Base-by-base conservation (phyloP, 2,113 vertebrate genomes). In the Mystacornis crossleyi region DNA sequence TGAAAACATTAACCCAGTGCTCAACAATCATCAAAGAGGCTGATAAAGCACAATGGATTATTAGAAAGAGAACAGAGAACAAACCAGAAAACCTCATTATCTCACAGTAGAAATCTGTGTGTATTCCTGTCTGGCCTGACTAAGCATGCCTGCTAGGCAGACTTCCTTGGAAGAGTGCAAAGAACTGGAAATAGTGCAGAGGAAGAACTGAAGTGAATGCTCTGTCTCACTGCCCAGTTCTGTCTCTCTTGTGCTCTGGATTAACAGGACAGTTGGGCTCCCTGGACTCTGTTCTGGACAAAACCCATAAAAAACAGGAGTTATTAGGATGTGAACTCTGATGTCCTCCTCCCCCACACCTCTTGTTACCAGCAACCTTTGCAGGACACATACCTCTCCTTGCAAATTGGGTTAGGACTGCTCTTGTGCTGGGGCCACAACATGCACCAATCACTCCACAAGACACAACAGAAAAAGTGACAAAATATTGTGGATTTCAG, bases 11-110 rank as follows among this genome's bases (percentile, higher is more conserved):
- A 94, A 90, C 2, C 7, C 62, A 88, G 31, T 26, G 18, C 62
- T 92, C 79, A 94, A 60, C 31, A 90, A 54, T 70, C 45, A 80
- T 88, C 45, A 73, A 69, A 96, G 74, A 77, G 62, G 24, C 62
- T 70, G 64, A 88, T 69, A 90, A 77, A 96, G 36, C 10, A 53
- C 57, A 90, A 67, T 42, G 62, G 53, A 47, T 90, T 90, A 71
- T 79, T 86, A 88, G 61, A 65, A 60, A 90, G 73, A 85, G 74
- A 88, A 72, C 15, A 58, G 70, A 72, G 87, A 88, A 80, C 50
- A 88, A 80, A 85, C 7, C 43, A 94, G 89, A 94, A 93, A 95
- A 70, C 23, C 16, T 81, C 77, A 73, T 93, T 91, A 91, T 78
- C 86, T 92, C 80, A 78, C 42, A 57, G 53, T 1, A 80, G 62